Evolutionary conservation across 2,888 invertebrate species (phyloP), one percentile per base, ranked within the genome.

Genomic region (Neoascia interrupta): DNA sequence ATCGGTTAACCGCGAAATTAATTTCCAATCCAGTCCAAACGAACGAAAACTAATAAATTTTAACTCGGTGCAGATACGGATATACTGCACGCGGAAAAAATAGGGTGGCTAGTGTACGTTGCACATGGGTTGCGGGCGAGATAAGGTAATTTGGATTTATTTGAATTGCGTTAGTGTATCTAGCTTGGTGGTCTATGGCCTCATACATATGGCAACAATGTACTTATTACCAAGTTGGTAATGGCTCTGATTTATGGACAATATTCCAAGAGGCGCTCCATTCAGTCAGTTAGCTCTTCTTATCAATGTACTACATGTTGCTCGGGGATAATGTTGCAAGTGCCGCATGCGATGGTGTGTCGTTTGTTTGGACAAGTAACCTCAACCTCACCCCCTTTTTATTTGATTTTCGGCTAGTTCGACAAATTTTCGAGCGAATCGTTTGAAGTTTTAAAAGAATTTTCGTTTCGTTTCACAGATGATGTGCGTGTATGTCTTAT

Each of bases 91-190:
- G n/a, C 41, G 3, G 11, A 2, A 13, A 5, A n/a, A n/a, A 8
- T 1, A 28, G 4, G 49, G 37, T 51, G 4, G 58, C 34, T 43
- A 34, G 23, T 34, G 43, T 39, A 37, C 41, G 51, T 58, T 47
- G n/a, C n/a, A 26, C 47, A 31, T 37, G 41, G n/a, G 61, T 43
- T 54, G 31, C 53, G 28, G 49, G 18, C 51, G 6, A 72, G 76
- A 76, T 76, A 72, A 79, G 72, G 76, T 79, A 73, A 79, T 72
- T 73, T 60, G 43, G 54, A 79, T 72, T 79, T 73, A 72, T 72
- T 60, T 47, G 39, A 64, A 54, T 64, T 58, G 64, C 56, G 13
- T 49, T 34, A 31, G 28, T 51, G 10, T 31, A 13, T 43, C 21
- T 36, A 13, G 4, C 28, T 51, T 51, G 72, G 75, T 75, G 72